These are phyloP conservation scores for Coleophora deauratella DNA, from an alignment of 2,888 invertebrate species.

Conservation along the genomic window DNA sequence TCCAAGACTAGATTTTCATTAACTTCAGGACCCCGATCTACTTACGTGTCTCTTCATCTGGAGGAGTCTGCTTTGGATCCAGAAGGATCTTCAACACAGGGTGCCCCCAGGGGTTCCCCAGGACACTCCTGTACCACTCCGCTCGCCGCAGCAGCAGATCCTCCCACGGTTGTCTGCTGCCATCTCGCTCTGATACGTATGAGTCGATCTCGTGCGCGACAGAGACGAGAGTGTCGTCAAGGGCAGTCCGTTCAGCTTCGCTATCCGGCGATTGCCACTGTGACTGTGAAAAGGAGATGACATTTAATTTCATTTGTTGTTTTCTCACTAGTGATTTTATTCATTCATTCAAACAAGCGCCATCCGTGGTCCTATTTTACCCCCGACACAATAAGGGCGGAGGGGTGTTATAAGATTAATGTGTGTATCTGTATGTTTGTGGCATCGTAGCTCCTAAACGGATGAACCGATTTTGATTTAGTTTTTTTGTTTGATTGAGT, in stretches of 20 bases:
- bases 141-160: conserved; percentile 64
- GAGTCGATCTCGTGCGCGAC: conserved; percentile 48
- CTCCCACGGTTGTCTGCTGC: conserved; percentile 43
- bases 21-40: too few relatives aligned
- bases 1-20: too few relatives aligned
- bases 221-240: conserved; percentile 40
- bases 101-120: conserved; percentile 71
- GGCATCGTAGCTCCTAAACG: too few relatives aligned
- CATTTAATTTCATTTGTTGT: background rate
- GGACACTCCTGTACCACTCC: conserved; percentile 69
- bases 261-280: conserved; percentile 52
- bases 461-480: too few relatives aligned
- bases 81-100: conserved; percentile 71
- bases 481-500: too few relatives aligned
- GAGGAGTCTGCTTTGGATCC: conserved; percentile 60
- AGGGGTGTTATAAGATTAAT: too few relatives aligned
- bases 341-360: too few relatives aligned
- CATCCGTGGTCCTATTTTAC: too few relatives aligned
- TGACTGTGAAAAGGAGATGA: conserved; percentile 30
- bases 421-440: too few relatives aligned
- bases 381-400: too few relatives aligned
- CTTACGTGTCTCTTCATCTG: conserved; percentile 42
- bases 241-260: conserved; percentile 38
- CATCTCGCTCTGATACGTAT: conserved; percentile 42
- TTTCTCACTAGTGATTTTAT: too few relatives aligned